Conservation (phyloP, 1,140 invertebrate species). For the Amyelois transitella region DNA sequence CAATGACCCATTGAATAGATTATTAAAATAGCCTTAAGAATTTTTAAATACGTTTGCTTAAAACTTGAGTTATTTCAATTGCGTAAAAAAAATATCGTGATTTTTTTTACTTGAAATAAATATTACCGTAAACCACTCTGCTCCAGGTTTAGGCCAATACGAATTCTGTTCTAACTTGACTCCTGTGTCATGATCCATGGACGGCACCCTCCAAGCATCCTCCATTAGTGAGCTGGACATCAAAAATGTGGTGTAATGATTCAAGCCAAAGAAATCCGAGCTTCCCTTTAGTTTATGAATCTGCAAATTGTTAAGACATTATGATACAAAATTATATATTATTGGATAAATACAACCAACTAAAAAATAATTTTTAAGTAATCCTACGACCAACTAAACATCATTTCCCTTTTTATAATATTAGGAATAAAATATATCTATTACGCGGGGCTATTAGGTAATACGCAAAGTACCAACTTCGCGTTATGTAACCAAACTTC, state of each 20-base stretch:
- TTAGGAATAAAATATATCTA: too few species aligned
- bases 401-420: too few species aligned
- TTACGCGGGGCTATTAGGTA: too few species aligned
- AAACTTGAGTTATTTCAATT: too few species aligned
- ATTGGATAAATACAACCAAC: too few species aligned
- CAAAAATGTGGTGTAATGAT: constrained; percentile 75
- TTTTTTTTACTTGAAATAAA: too few species aligned
- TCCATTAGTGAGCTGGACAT: constrained; percentile 43
- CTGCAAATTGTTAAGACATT: constrained; percentile 31
- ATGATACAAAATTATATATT: too few species aligned
- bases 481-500: too few species aligned
- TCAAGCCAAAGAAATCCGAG: constrained; percentile 79
- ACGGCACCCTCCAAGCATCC: constrained; percentile 53
- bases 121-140: constrained; percentile 73
- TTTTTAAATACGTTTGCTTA: background rate
- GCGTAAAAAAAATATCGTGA: too few species aligned
- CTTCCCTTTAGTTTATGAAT: constrained; percentile 74
- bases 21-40: background rate
- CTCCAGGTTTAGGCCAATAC: constrained; percentile 71
- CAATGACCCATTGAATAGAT: background rate
- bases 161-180: constrained; percentile 64
- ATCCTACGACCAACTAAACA: too few species aligned
- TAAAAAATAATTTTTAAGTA: too few species aligned
- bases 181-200: constrained; percentile 71
- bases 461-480: too few species aligned